Evolutionary conservation across 30 jellyfish, hydroid and myxozoan genomes (phyloP).

Genomic region (Turritopsis dohrnii): DNA sequence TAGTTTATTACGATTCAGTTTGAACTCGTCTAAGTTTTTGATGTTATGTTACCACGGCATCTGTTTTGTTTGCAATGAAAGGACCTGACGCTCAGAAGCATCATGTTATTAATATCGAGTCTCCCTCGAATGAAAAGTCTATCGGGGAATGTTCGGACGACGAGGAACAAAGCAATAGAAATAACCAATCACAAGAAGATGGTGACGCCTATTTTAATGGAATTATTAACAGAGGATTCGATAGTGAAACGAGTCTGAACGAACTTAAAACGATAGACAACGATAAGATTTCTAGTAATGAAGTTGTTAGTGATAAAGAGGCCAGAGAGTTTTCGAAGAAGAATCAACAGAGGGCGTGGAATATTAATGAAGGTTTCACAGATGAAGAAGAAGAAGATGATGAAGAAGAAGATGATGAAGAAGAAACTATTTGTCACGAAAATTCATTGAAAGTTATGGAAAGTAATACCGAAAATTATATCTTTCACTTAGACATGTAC

Average conservation of each 20-base stretch:
- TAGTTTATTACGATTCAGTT: background rate
- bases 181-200: background rate
- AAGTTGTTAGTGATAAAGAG: background rate
- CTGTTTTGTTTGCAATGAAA: background rate
- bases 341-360: background rate
- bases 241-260: background rate
- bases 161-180: background rate
- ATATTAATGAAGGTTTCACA: background rate
- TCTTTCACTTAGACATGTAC: constrained; percentile 1
- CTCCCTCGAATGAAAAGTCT: too few species aligned
- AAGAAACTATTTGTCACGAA: background rate
- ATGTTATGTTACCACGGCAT: background rate
- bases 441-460: background rate
- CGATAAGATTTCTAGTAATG: background rate
- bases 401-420: background rate
- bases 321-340: background rate
- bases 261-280: background rate
- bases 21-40: background rate
- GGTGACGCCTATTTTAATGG: background rate
- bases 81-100: background rate
- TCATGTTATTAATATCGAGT: background rate
- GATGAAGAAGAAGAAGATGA: background rate
- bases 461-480: background rate
- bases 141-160: too few species aligned
- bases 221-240: background rate